Base-by-base conservation (phyloP, 2,113 vertebrate species). In the Forbesichthys agassizii region DNA sequence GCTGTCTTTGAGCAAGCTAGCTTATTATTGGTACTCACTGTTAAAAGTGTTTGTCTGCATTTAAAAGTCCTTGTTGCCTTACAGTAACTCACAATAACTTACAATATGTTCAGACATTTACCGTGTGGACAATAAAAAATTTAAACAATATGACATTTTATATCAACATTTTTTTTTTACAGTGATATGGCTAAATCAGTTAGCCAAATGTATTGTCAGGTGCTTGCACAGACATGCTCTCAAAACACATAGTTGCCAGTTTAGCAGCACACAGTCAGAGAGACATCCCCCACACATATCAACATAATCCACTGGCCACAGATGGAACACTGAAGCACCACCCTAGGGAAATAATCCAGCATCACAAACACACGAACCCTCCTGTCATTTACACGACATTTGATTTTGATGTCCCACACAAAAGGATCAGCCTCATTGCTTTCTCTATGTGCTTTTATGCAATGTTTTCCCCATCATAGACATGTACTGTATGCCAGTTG, bases 231-330 rank as follows among this genome's bases (percentile, higher is more conserved):
- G 42, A 10, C 11, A 46, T 33, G 9, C 54, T n/a, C 6, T 57
- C 55, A 57, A 11, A 57, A 57, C 18, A 14, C 27, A 67, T 36
- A 11, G 55, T 72, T 81, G 67, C 56, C 61, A 79, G 66, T 63
- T 13, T 16, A 47, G 16, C 48, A 56, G 58, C 27, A 5, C 9
- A 18, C 56, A 62, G 66, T 73, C 20, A 58, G 58, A 75, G 64
- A 71, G 73, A 78, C 58, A 76, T 77, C 64, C 58, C 67, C 63
- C 64, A 51, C 74, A 67, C 77, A 57, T 79, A 82, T 86, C 68
- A 72, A 46, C 12, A 68, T 89, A 90, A 90, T 90, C 89, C 87
- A 84, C 77, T 18, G 16, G 75, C 86, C 71, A 70, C 82, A 88
- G 79, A 84, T 90, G 88, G 86, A 87, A 68, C 80, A 54, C 27